A percentile compares a stretch with the other conserved stretches of the same genome.
Conservation (phyloP, 1,140 invertebrate genomes). For the Cherax quadricarinatus region DNA sequence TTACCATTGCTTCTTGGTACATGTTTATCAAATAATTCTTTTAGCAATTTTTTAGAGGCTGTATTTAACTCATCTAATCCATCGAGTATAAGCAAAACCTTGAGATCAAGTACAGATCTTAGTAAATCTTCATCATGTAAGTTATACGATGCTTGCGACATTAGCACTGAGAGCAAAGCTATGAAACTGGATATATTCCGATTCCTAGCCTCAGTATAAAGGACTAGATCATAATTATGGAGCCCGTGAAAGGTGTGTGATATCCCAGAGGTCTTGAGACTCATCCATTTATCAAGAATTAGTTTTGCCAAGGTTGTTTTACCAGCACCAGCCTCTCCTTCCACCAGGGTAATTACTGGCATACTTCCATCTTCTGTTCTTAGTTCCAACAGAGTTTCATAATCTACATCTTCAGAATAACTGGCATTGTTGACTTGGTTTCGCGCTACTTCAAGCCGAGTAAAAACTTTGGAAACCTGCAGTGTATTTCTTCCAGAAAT, state of each 20-base stretch:
- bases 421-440: neutral
- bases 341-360: conserved; percentile 28
- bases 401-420: neutral
- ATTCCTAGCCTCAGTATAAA: conserved; percentile 48
- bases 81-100: conserved; percentile 43
- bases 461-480: conserved; percentile 25
- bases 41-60: conserved; percentile 19
- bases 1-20: neutral
- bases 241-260: neutral
- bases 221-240: conserved; percentile 25
- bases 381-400: conserved; percentile 2
- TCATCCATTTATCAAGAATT: conserved; percentile 35
- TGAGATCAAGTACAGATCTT: conserved; percentile 18
- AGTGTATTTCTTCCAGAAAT: conserved; percentile 38
- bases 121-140: conserved; percentile 23
- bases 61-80: conserved; percentile 53
- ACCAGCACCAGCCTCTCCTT: conserved; percentile 56
- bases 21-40: conserved; percentile 11
- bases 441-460: conserved; percentile 8
- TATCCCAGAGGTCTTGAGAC: neutral
- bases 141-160: conserved; percentile 21
- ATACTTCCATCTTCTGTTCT: neutral
- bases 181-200: conserved; percentile 14
- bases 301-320: conserved; percentile 57
- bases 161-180: conserved; percentile 6